These are phyloP conservation scores for Stenichneumon culpator DNA, from an alignment of 2,888 invertebrate genomes.

Conservation along the genomic window DNA sequence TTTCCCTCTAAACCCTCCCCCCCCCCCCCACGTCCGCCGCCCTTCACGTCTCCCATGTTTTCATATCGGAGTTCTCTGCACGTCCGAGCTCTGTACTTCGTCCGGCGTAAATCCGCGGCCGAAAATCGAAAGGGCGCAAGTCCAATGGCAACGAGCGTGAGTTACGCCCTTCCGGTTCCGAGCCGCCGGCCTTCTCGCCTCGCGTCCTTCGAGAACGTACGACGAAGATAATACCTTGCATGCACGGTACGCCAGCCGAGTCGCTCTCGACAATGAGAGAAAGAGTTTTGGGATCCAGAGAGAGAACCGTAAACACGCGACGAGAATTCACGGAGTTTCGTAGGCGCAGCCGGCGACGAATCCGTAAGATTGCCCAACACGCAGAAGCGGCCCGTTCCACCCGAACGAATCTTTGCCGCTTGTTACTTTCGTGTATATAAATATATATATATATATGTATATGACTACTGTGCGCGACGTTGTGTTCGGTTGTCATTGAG, in stretches of 20 bases:
- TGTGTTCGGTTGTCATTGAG: conserved; percentile 18
- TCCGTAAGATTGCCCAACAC: conserved; percentile 38
- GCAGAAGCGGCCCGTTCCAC: conserved; percentile 33
- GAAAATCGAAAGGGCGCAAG: neutral
- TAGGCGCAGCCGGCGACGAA: conserved; percentile 44
- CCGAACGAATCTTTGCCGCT: conserved; percentile 27
- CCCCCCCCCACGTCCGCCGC: neutral
- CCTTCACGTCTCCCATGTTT: neutral
- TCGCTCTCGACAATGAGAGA: neutral
- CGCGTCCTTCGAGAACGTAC: too few species aligned
- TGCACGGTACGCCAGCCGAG: too few species aligned
- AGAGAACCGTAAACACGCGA: neutral
- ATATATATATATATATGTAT: too few species aligned
- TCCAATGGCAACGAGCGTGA: neutral
- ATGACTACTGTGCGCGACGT: neutral
- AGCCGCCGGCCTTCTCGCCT: neutral
- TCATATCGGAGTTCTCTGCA: neutral
- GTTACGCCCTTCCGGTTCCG: neutral
- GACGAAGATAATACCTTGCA: too few species aligned
- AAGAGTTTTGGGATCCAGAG: neutral
- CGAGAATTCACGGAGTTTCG: neutral
- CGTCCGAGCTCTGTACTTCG: neutral
- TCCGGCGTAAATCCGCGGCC: neutral
- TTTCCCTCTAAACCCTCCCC: neutral
- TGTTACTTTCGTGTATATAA: too few species aligned